Evolutionary conservation across 2,113 vertebrate genomes (phyloP).

Genomic region (Entelurus aequoreus): DNA sequence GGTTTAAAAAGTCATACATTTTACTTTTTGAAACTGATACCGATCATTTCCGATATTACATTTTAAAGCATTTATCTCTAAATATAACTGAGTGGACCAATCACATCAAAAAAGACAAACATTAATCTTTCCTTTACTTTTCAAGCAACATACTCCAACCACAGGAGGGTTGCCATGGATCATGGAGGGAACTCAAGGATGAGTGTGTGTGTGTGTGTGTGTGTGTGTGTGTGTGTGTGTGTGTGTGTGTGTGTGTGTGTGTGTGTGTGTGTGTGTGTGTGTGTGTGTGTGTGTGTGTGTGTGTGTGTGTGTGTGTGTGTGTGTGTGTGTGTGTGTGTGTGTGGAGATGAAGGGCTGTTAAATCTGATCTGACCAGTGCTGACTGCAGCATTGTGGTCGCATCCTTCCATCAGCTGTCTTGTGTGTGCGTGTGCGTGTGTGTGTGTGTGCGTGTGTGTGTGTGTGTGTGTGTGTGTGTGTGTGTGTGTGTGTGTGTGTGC

Average conservation of each 20-base stretch:
- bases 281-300: background rate
- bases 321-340: background rate
- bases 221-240: too few relatives aligned
- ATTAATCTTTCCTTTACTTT: background rate
- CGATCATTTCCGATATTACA: too few relatives aligned
- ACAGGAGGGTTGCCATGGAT: constrained; percentile 34
- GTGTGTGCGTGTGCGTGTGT: constrained; percentile 19
- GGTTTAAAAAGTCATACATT: too few relatives aligned
- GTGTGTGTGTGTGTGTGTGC: constrained; percentile 18
- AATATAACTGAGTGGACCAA: background rate
- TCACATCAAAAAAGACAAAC: constrained; percentile 22
- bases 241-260: too few relatives aligned
- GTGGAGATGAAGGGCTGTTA: constrained; percentile 26
- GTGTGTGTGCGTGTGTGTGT: constrained; percentile 19
- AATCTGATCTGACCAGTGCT: constrained; percentile 68
- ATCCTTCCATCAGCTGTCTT: constrained; percentile 25
- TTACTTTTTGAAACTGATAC: too few relatives aligned
- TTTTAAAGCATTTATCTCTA: too few relatives aligned
- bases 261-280: background rate
- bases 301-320: too few relatives aligned
- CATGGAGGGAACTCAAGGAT: constrained; percentile 46
- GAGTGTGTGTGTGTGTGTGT: constrained; percentile 9
- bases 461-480: constrained; percentile 19
- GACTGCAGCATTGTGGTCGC: constrained; percentile 53
- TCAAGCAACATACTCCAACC: background rate